phyloP scores from a whole-genome alignment of 2,113 vertebrate species.

The Coregonus clupeaformis region DNA sequence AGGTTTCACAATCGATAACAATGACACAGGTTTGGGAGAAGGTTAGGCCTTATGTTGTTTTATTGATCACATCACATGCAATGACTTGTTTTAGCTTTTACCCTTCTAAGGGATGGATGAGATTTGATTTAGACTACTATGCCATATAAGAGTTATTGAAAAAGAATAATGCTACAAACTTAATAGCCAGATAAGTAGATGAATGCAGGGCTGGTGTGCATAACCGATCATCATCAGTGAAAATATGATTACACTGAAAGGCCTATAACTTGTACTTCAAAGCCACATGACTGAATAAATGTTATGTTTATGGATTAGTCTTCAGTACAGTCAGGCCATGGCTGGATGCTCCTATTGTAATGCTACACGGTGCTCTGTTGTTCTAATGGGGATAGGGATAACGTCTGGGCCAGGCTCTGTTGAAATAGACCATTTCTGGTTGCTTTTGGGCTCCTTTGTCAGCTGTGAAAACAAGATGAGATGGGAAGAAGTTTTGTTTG shows the following conservation, averaged over 20 bases:
- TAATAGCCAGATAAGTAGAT: neutral
- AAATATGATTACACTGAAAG: neutral
- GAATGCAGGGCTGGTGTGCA: neutral
- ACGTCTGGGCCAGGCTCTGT: neutral
- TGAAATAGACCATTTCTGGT: slow-evolving; percentile 5
- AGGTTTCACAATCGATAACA: neutral
- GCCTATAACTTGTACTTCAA: neutral
- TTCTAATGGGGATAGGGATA: neutral
- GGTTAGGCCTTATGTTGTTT: neutral
- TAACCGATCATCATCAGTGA: neutral
- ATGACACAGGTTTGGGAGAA: too few relatives aligned
- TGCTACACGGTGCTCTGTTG: neutral
- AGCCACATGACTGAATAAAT: neutral
- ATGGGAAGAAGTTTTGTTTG: neutral
- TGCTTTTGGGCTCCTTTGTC: slow-evolving; percentile 24
- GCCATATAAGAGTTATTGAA: neutral
- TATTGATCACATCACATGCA: slow-evolving; percentile 5
- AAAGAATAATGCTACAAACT: neutral
- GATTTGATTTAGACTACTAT: neutral
- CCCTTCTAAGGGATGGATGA: neutral
- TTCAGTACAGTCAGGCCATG: neutral
- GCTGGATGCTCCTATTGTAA: neutral
- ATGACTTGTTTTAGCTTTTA: neutral
- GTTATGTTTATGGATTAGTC: neutral
- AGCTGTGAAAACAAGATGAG: slow-evolving; percentile 30